Percentiles rank a stretch among this genome's conserved stretches.
Evolutionary conservation across 2,113 vertebrate species (phyloP).

Genomic region (Nycticryphes semicollaris): DNA sequence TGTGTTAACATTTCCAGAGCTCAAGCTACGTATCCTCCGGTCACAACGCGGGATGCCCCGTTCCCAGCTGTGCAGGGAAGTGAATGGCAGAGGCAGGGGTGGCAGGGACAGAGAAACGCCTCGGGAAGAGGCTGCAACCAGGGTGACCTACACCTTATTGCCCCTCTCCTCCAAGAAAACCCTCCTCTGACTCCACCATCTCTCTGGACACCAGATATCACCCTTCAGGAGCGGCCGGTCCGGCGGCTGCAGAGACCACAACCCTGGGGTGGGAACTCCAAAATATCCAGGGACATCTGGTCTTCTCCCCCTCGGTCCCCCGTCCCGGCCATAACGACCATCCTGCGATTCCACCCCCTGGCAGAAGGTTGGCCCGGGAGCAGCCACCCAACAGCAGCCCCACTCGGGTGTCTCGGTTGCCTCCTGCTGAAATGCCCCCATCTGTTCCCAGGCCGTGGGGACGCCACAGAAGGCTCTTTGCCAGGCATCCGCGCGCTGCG

Average conservation of each 20-base stretch:
- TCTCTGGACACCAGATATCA: not conserved
- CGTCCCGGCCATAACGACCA: not conserved
- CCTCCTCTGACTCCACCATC: not conserved
- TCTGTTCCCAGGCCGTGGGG: accelerated
- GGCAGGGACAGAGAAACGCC: accelerated
- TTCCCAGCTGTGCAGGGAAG: accelerated
- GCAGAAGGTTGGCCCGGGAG: not conserved
- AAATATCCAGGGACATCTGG: not conserved
- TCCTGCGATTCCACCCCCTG: too few relatives aligned
- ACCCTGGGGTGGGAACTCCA: not conserved
- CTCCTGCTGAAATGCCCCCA: accelerated
- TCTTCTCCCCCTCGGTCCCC: not conserved
- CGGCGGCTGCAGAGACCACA: accelerated
- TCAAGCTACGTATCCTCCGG: not conserved
- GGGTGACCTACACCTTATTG: not conserved
- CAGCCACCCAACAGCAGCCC: not conserved
- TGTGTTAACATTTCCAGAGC: not conserved
- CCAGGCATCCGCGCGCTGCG: accelerated
- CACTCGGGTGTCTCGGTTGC: accelerated
- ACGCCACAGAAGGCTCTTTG: not conserved
- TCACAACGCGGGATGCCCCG: not conserved
- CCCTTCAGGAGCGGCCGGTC: accelerated
- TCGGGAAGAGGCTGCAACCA: not conserved
- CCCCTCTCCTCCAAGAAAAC: not conserved
- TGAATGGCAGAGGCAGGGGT: not conserved